Evolutionary conservation across 2,113 vertebrate genomes (phyloP).

Genomic region (Microcebus murinus): DNA sequence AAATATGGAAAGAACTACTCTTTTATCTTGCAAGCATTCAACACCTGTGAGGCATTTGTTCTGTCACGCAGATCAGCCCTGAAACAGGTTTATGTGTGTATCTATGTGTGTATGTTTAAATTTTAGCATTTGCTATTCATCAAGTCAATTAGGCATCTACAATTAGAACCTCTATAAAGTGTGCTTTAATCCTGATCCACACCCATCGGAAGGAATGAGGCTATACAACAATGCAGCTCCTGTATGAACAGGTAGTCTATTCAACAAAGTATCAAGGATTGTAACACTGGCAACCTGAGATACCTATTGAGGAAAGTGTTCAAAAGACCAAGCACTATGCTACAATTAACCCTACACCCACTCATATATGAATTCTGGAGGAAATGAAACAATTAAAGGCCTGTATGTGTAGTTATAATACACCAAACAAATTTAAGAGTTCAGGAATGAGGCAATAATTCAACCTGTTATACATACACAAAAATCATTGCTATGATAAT

Average conservation of each 20-base stretch:
- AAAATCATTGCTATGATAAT: conserved; percentile 36
- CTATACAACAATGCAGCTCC: conserved; percentile 87
- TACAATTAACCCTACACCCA: conserved; percentile 79
- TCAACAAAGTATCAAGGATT: conserved; percentile 83
- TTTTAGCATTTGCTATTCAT: conserved; percentile 84
- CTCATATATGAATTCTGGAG: conserved; percentile 69
- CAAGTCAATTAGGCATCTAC: conserved; percentile 88
- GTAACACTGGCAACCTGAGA: conserved; percentile 86
- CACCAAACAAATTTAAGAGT: conserved; percentile 53
- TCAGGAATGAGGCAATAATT: conserved; percentile 57
- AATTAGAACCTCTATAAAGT: conserved; percentile 88
- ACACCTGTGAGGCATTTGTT: conserved; percentile 83
- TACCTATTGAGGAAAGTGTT: conserved; percentile 73
- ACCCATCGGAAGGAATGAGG: conserved; percentile 87
- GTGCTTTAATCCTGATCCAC: conserved; percentile 88
- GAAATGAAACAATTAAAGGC: conserved; percentile 68
- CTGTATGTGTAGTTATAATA: not conserved
- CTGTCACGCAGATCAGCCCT: conserved; percentile 81
- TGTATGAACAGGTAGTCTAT: conserved; percentile 88
- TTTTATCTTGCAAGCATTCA: conserved; percentile 79
- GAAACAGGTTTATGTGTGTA: conserved; percentile 77
- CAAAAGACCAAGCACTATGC: conserved; percentile 74
- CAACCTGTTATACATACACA: conserved; percentile 24
- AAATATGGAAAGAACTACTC: conserved; percentile 74
- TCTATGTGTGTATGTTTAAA: conserved; percentile 78